Evolutionary conservation across 2,113 vertebrate genomes (phyloP).

Genomic region (Lophius piscatorius): DNA sequence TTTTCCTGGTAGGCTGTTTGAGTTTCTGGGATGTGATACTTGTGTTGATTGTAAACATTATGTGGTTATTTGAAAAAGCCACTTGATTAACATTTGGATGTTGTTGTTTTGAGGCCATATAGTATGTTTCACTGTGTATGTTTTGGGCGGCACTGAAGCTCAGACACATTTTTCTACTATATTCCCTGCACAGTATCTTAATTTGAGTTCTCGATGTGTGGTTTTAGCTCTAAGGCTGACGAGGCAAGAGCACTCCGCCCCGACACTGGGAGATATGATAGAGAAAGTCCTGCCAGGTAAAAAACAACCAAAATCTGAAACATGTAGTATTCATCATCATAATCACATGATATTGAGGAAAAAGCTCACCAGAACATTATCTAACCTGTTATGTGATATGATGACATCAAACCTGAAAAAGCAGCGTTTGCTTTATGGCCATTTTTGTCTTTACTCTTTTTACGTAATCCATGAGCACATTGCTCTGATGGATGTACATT

Average conservation of each 20-base stretch:
- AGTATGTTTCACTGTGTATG: slow-evolving; percentile 1
- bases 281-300: slow-evolving; percentile 85
- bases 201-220: slow-evolving; percentile 78
- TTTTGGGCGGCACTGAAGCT: slow-evolving; percentile 29
- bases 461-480: slow-evolving; percentile 23
- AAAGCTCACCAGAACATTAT: not conserved
- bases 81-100: not conserved
- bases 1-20: slow-evolving; percentile 35
- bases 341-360: slow-evolving; percentile 31
- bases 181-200: slow-evolving; percentile 53
- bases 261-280: slow-evolving; percentile 88
- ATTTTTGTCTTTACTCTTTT: slow-evolving; percentile 36
- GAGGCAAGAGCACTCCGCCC: slow-evolving; percentile 97
- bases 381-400: not conserved
- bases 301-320: slow-evolving; percentile 59
- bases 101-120: not conserved
- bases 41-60: slow-evolving; percentile 16
- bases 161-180: slow-evolving; percentile 51
- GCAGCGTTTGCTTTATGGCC: slow-evolving; percentile 14
- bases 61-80: not conserved
- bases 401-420: slow-evolving; percentile 20
- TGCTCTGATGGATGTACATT: slow-evolving; percentile 30
- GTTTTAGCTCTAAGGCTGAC: slow-evolving; percentile 94
- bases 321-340: slow-evolving; percentile 33
- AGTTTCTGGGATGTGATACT: slow-evolving; percentile 26